phyloP scores from a whole-genome alignment of 2,797 vertebrate genomes.

The Arnoldichthys spilopterus region DNA sequence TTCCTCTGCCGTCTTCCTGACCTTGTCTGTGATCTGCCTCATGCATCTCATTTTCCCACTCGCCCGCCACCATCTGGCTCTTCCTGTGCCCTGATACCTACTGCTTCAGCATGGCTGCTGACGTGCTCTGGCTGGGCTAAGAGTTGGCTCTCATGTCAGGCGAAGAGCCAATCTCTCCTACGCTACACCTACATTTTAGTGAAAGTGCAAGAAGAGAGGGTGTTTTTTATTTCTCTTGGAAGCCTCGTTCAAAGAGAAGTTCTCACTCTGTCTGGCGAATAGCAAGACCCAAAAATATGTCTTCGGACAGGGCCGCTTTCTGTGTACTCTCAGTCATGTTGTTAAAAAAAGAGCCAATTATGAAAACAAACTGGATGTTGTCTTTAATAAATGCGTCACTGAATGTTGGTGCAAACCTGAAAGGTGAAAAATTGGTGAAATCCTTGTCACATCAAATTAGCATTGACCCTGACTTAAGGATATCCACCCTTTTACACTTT shows the following conservation, averaged over 20 bases:
- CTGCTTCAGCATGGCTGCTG: slow-evolving; percentile 45
- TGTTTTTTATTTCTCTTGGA: slow-evolving; percentile 77
- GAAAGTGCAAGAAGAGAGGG: slow-evolving; percentile 68
- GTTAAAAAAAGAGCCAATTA: not conserved
- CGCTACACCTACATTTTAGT: slow-evolving; percentile 68
- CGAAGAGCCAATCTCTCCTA: slow-evolving; percentile 65
- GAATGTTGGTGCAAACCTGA: slow-evolving; percentile 67
- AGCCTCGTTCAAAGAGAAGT: slow-evolving; percentile 64
- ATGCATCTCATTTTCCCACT: slow-evolving; percentile 65
- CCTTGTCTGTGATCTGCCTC: slow-evolving; percentile 74
- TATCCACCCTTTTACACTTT: slow-evolving; percentile 76
- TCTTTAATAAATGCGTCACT: slow-evolving; percentile 66
- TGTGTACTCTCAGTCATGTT: slow-evolving; percentile 59
- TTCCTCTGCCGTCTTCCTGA: slow-evolving; percentile 75
- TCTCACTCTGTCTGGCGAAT: slow-evolving; percentile 65
- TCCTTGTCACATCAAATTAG: slow-evolving; percentile 76
- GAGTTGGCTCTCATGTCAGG: slow-evolving; percentile 55
- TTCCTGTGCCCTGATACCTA: slow-evolving; percentile 54
- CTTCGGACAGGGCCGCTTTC: slow-evolving; percentile 53
- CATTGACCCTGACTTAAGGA: slow-evolving; percentile 73
- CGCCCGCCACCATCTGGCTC: slow-evolving; percentile 60
- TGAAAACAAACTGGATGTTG: slow-evolving; percentile 54
- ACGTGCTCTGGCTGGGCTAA: slow-evolving; percentile 32
- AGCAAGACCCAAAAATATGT: slow-evolving; percentile 27
- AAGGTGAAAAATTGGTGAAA: slow-evolving; percentile 81